Percentiles rank a stretch among this genome's conserved stretches.
These are phyloP conservation scores for Tetropium fuscum DNA, from an alignment of 2,888 invertebrate genomes.

Conservation along the genomic window DNA sequence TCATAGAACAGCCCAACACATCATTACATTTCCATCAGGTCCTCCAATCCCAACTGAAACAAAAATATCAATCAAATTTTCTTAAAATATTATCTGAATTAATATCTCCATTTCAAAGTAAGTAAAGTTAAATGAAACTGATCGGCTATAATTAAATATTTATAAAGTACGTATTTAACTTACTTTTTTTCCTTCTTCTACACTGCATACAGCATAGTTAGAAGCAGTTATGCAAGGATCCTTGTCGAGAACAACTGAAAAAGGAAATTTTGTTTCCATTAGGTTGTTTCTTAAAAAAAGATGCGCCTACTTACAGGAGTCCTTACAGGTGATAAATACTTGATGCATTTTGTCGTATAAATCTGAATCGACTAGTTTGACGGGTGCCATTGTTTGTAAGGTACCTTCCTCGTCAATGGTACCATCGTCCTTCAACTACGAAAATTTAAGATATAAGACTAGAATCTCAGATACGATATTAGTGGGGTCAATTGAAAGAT, in stretches of 20 bases:
- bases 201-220: slow-evolving; percentile 43
- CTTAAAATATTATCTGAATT: too few species aligned
- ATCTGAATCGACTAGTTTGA: slow-evolving; percentile 44
- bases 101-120: too few species aligned
- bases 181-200: slow-evolving; percentile 47
- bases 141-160: too few species aligned
- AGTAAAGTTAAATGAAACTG: too few species aligned
- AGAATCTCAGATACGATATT: too few species aligned
- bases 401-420: slow-evolving; percentile 37
- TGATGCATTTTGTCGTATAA: slow-evolving; percentile 38
- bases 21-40: too few species aligned
- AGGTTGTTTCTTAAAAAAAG: background rate
- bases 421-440: slow-evolving; percentile 43
- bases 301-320: slow-evolving; percentile 26
- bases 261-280: slow-evolving; percentile 2
- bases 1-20: too few species aligned
- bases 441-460: too few species aligned
- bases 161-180: too few species aligned
- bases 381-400: slow-evolving; percentile 32
- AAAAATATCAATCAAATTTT: too few species aligned
- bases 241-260: slow-evolving; percentile 43
- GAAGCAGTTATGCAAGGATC: slow-evolving; percentile 50
- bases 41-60: too few species aligned
- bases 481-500: too few species aligned
- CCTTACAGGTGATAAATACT: slow-evolving; percentile 33